These are phyloP conservation scores for Ameiurus melas DNA, from an alignment of 2,113 vertebrate species.

Conservation along the genomic window DNA sequence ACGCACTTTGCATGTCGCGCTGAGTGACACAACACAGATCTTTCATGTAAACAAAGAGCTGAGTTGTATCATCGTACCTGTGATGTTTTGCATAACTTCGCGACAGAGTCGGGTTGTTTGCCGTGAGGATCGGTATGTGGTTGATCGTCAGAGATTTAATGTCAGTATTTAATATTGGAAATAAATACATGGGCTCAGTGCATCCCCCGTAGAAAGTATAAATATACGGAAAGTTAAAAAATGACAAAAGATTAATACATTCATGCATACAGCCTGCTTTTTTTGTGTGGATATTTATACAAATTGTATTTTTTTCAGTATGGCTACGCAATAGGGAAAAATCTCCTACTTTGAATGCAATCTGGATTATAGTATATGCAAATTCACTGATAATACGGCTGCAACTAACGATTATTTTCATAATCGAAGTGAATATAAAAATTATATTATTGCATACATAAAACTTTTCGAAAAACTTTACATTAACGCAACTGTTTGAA, in stretches of 20 bases:
- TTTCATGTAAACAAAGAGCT: not conserved
- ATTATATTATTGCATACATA: too few species aligned
- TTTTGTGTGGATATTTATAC: not conserved
- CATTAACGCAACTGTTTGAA: too few species aligned
- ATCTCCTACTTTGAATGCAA: too few species aligned
- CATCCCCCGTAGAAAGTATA: not conserved
- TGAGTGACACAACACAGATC: not conserved
- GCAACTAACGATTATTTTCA: too few species aligned
- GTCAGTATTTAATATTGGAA: too few species aligned
- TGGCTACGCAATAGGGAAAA: not conserved
- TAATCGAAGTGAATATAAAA: too few species aligned
- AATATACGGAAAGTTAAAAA: not conserved
- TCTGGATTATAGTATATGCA: not conserved
- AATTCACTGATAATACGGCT: not conserved
- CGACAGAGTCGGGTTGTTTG: not conserved
- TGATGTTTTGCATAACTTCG: not conserved
- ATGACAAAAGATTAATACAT: not conserved
- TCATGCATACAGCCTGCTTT: not conserved
- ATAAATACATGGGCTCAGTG: not conserved
- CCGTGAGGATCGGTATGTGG: not conserved
- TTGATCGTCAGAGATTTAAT: not conserved
- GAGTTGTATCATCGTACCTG: not conserved
- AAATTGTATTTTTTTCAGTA: not conserved
- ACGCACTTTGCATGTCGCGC: not conserved
- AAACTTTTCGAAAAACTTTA: too few species aligned